Percentiles rank a stretch among this genome's conserved stretches.
Evolutionary conservation across 2,888 invertebrate species (phyloP).

Genomic region (Cephus sareptanus): DNA sequence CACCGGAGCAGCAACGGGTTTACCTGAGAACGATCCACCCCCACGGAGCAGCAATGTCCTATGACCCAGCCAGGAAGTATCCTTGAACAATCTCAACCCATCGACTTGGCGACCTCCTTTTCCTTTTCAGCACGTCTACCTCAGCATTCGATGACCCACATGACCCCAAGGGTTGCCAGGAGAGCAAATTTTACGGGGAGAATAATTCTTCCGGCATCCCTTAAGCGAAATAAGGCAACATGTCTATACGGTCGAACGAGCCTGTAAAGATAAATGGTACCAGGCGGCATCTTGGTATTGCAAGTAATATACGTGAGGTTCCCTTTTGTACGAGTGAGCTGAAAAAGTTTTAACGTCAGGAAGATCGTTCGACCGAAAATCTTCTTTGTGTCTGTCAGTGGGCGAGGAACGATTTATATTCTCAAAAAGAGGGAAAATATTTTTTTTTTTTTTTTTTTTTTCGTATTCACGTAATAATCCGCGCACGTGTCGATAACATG

Average conservation of each 20-base stretch:
- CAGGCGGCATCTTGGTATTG: background rate
- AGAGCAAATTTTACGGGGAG: background rate
- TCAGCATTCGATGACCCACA: background rate
- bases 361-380: background rate
- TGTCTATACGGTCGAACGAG: background rate
- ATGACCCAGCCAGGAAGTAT: slow-evolving; percentile 25
- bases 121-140: background rate
- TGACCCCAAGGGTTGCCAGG: background rate
- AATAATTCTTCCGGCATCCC: background rate
- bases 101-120: background rate
- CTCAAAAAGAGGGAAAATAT: background rate
- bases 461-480: background rate
- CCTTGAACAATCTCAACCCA: slow-evolving; percentile 17
- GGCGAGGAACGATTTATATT: background rate
- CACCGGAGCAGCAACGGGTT: slow-evolving; percentile 32
- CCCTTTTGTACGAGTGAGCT: background rate
- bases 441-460: no score
- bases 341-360: background rate
- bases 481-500: background rate
- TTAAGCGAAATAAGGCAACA: background rate
- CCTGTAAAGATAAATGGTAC: background rate
- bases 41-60: background rate
- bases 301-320: background rate
- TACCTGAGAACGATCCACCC: slow-evolving; percentile 33
- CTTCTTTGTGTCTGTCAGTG: background rate